Conservation (phyloP, 2,113 vertebrate genomes). For the Phalacrocorax brasilianus region DNA sequence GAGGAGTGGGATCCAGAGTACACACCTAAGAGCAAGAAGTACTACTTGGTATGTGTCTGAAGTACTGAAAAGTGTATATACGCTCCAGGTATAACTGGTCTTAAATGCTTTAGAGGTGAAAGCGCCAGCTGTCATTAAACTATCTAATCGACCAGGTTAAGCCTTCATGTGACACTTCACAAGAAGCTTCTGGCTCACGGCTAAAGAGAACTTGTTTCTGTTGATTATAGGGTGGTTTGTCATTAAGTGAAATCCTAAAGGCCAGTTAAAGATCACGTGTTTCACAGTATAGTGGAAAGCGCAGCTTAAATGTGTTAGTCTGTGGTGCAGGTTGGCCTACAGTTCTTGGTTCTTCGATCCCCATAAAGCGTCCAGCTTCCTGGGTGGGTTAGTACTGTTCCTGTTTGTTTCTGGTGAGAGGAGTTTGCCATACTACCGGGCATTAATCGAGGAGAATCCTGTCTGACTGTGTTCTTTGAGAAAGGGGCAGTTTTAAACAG, state of each 20-base stretch:
- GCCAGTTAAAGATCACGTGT: background rate
- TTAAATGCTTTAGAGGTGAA: background rate
- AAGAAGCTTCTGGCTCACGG: background rate
- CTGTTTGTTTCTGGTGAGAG: background rate
- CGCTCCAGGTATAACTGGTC: background rate
- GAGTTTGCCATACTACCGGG: too few relatives aligned
- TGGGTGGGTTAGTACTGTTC: background rate
- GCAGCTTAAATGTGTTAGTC: background rate
- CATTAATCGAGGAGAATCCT: background rate
- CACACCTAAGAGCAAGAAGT: constrained; percentile 92
- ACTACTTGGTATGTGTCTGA: constrained; percentile 86
- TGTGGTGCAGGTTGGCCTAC: too few relatives aligned
- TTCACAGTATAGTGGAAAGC: background rate
- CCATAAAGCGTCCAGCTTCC: background rate
- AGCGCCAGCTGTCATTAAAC: background rate
- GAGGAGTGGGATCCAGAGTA: constrained; percentile 94
- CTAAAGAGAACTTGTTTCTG: background rate
- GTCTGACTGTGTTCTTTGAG: background rate
- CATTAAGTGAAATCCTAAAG: background rate
- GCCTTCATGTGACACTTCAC: background rate
- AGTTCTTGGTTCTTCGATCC: background rate
- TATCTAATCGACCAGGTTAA: background rate
- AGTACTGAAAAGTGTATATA: background rate
- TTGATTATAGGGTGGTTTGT: background rate
- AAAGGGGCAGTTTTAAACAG: background rate